Evolutionary conservation across 2,888 invertebrate species (phyloP), one percentile per base, ranked within the genome.

Genomic region (Pristionchus arcanus): DNA sequence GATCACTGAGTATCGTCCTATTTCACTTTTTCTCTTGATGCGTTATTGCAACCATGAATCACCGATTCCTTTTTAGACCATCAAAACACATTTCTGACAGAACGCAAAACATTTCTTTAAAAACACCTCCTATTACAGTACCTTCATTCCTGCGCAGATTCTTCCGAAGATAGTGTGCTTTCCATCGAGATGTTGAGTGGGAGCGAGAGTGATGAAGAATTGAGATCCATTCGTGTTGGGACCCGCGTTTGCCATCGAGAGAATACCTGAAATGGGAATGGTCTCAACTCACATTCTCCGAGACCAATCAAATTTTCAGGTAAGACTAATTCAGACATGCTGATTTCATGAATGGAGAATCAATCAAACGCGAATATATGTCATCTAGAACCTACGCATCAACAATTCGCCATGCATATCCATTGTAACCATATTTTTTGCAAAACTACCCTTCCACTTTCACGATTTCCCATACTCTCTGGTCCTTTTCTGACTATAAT

Each of bases 191-290:
- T 99, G 99, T 94, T 98, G 98, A 0, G 98, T 98, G 1, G 99
- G 98, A 0, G 97, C 98, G 91, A 99, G 96, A 0, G 98, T 98
- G 85, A 99, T 97, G 94, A 99, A 99, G 96, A 99, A 99, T 95
- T 99, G 99, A 55, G 98, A 98, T 4, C 98, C 98, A 95, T 99
- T 99, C 13, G 98, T 97, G 95, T 99, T 97, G 0, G 98, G 98
- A 0, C 99, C 98, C 34, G 98, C 97, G 96, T 99, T 99, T 0
- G 99, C 99, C 99, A 99, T 99, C 34, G 94, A 94, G 19, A 94
- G 88, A 90, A 92, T 91, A 15, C 89, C 89, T 89, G 81, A 28
- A 19, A 16, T 16, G 16, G 9, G 66, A 68, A n/a, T n/a, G 42
- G 42, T 42, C 42, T 42, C 4, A 42, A 42, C 42, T 42, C 42